Evolutionary conservation across 92 coral and sea anemone species (phyloP).

Genomic region (Virgularia gustaviana): DNA sequence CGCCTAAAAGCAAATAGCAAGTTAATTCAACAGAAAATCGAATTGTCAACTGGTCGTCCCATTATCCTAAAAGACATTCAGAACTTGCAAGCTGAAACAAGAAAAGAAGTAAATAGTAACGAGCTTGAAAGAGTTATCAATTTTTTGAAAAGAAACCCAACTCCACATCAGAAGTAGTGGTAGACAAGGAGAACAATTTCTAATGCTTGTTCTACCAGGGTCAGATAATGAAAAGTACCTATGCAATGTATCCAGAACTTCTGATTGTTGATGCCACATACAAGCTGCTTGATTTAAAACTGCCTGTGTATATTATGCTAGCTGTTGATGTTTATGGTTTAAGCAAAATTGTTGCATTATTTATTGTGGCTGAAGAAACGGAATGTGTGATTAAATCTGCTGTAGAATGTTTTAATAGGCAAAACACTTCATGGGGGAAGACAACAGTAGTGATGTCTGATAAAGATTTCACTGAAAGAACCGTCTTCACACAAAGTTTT

Average conservation of each 20-base stretch:
- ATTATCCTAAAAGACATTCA: conserved; percentile 55
- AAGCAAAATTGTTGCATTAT: conserved; percentile 46
- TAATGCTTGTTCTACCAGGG: conserved; percentile 46
- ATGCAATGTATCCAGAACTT: conserved; percentile 15
- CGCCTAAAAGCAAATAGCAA: conserved; percentile 51
- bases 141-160: conserved; percentile 28
- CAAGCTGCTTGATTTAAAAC: conserved; percentile 38
- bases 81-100: conserved; percentile 44
- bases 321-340: conserved; percentile 49
- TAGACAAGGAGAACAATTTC: conserved; percentile 47
- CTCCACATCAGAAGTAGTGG: conserved; percentile 30
- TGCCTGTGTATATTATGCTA: conserved; percentile 55
- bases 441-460: conserved; percentile 49
- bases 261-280: conserved; percentile 49
- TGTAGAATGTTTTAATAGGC: conserved; percentile 41
- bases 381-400: conserved; percentile 39
- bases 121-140: conserved; percentile 29
- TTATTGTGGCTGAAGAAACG: conserved; percentile 53
- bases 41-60: conserved; percentile 41
- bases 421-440: conserved; percentile 34
- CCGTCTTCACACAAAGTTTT: conserved; percentile 29
- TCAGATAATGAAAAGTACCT: conserved; percentile 36
- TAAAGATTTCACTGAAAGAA: conserved; percentile 44
- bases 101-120: conserved; percentile 31
- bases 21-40: conserved; percentile 42